Conservation (phyloP, 2,113 vertebrate genomes). For the Pheucticus melanocephalus region DNA sequence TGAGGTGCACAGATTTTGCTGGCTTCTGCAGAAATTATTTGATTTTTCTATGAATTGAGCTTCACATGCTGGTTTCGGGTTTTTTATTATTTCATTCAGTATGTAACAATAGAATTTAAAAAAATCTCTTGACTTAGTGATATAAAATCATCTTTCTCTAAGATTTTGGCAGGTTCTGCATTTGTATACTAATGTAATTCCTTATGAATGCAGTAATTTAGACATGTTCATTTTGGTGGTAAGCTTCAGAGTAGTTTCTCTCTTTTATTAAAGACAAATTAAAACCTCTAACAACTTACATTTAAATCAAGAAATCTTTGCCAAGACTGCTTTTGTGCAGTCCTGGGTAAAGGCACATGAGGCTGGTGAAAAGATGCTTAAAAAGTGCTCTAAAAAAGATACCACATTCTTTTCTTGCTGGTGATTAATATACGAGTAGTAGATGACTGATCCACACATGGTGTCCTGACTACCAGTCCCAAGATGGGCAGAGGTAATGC, state of each 20-base stretch:
- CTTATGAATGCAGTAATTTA: not conserved
- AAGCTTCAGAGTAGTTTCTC: not conserved
- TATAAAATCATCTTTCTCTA: not conserved
- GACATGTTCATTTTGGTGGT: not conserved
- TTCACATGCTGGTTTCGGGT: not conserved
- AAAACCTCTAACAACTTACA: not conserved
- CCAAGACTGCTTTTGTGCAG: not conserved
- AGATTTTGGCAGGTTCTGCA: not conserved
- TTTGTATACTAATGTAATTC: not conserved
- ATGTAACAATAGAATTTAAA: not conserved
- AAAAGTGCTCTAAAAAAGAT: not conserved
- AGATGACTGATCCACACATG: not conserved
- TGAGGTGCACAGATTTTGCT: not conserved
- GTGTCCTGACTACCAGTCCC: not conserved
- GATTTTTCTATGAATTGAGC: not conserved
- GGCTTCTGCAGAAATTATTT: not conserved
- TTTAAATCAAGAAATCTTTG: not conserved
- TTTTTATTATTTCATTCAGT: not conserved
- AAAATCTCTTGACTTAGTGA: not conserved
- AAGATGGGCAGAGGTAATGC: not conserved
- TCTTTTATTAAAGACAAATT: not conserved
- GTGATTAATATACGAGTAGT: not conserved
- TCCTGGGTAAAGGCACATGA: not conserved
- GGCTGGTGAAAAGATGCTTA: not conserved
- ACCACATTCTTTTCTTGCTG: not conserved